Evolutionary conservation across 2,113 vertebrate genomes (phyloP).

Genomic region (Podocnemis expansa): DNA sequence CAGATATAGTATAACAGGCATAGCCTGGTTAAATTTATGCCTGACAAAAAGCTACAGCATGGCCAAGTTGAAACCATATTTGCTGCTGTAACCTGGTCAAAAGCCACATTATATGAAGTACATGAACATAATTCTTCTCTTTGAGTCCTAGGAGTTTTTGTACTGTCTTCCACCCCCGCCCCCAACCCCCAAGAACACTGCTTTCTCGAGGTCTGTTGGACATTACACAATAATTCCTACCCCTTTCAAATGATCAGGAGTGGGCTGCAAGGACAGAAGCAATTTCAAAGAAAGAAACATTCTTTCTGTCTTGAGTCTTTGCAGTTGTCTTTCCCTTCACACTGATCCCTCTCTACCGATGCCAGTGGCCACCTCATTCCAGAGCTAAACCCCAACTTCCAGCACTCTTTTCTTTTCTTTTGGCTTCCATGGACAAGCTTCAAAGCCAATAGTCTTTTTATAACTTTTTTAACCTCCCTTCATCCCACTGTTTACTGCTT

Average conservation of each 20-base stretch:
- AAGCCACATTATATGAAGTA: background rate
- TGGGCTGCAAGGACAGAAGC: background rate
- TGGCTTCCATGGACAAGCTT: background rate
- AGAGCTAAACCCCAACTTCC: background rate
- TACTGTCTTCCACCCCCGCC: background rate
- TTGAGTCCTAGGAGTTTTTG: background rate
- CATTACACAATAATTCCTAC: background rate
- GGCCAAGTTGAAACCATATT: background rate
- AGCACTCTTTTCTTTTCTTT: background rate
- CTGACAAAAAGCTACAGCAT: accelerated
- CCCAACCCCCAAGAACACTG: background rate
- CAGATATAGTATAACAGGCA: accelerated
- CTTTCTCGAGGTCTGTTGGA: background rate
- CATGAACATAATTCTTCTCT: background rate
- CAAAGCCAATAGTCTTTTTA: slow-evolving; percentile 17
- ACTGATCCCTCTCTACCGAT: background rate
- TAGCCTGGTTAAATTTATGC: accelerated
- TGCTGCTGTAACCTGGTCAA: background rate
- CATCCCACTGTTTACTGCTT: slow-evolving; percentile 69
- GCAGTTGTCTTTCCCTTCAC: background rate
- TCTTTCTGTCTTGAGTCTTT: background rate
- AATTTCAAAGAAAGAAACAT: background rate
- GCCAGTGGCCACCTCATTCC: background rate
- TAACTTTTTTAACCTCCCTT: slow-evolving; percentile 65
- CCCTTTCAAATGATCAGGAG: slow-evolving; percentile 26